Percentiles rank a stretch among this genome's conserved stretches.
phyloP scores from a whole-genome alignment of 2,888 invertebrate species.

The Acanthopleura granulata region DNA sequence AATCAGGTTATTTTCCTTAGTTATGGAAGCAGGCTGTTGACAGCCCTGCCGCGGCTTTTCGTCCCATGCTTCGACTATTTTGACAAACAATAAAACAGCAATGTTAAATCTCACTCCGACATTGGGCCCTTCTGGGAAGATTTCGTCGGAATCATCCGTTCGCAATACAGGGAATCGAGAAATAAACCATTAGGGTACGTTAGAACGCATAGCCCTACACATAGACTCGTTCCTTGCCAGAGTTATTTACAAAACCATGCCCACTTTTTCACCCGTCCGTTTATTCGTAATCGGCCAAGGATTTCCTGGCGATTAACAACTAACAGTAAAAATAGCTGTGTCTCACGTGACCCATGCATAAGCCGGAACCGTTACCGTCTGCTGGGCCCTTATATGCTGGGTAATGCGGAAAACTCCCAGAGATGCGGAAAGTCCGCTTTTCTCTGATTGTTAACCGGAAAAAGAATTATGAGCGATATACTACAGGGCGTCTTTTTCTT shows the following conservation, averaged over 20 bases:
- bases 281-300: conserved; percentile 10
- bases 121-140: neutral
- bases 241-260: neutral
- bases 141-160: no score
- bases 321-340: neutral
- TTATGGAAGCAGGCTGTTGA: conserved; percentile 17
- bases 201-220: no score
- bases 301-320: conserved; percentile 10
- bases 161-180: no score
- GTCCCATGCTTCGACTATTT: conserved; percentile 14
- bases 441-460: neutral
- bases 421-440: neutral
- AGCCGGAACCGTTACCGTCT: neutral
- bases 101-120: neutral
- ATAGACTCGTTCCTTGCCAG: no score
- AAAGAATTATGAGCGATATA: conserved; percentile 14
- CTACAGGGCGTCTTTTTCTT: neutral
- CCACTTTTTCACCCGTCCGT: conserved; percentile 4
- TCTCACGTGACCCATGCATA: neutral
- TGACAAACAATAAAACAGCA: conserved; percentile 15
- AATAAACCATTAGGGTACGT: no score
- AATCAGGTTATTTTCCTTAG: conserved; percentile 8
- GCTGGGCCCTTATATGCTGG: neutral
- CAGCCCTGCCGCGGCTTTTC: neutral
- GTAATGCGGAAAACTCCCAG: neutral